Evolutionary conservation across 2,888 invertebrate genomes (phyloP).

Genomic region (Erebia palarica): DNA sequence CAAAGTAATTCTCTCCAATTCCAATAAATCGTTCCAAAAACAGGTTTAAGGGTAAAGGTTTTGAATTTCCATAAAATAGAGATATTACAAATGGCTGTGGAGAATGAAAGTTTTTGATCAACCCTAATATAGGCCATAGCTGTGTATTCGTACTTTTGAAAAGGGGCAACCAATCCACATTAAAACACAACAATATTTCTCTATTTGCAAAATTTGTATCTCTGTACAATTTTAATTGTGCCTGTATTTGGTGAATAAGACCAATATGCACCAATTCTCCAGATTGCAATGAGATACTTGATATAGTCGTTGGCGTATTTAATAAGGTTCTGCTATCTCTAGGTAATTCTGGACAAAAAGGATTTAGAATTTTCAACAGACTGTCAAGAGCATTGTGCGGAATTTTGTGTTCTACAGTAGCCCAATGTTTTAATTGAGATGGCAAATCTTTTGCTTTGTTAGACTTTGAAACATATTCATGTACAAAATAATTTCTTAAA

Average conservation of each 20-base stretch:
- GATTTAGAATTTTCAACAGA: slow-evolving; percentile 7
- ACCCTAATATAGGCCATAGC: slow-evolving; percentile 2
- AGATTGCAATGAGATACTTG: slow-evolving; percentile 8
- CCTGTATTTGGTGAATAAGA: slow-evolving; percentile 1
- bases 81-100: slow-evolving; percentile 1
- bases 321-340: slow-evolving; percentile 5
- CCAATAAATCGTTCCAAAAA: slow-evolving; percentile 7
- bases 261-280: slow-evolving; percentile 6
- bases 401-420: slow-evolving; percentile 8
- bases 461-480: slow-evolving; percentile 9
- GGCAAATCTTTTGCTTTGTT: slow-evolving; percentile 6
- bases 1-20: slow-evolving; percentile 5
- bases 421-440: neutral
- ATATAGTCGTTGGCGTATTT: slow-evolving; percentile 5
- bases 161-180: slow-evolving; percentile 1
- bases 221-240: slow-evolving; percentile 3
- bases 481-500: slow-evolving; percentile 2
- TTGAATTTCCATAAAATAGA: slow-evolving; percentile 4
- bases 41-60: slow-evolving; percentile 6
- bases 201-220: slow-evolving; percentile 8
- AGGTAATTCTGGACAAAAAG: slow-evolving; percentile 6
- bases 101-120: slow-evolving; percentile 7
- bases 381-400: slow-evolving; percentile 3
- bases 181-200: slow-evolving; percentile 4
- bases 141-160: slow-evolving; percentile 6